Evolutionary conservation across 1,140 invertebrate species (phyloP).

Genomic region (Scaptodrosophila lebanonensis): DNA sequence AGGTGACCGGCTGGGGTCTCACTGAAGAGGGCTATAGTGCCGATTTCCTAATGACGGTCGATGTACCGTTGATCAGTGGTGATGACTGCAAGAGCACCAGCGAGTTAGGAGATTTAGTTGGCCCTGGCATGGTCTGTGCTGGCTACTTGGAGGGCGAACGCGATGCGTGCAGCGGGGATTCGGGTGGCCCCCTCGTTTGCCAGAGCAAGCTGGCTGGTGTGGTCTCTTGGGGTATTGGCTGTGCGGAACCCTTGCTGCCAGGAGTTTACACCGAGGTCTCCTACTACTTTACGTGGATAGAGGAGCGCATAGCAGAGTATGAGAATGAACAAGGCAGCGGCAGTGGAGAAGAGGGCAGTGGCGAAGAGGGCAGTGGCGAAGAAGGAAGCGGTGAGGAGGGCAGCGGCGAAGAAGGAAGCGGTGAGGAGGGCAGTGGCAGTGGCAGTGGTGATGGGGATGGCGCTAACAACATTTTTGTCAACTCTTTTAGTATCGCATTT

Average conservation of each 20-base stretch:
- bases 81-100: slow-evolving; percentile 41
- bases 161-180: slow-evolving; percentile 78
- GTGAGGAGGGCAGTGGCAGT: neutral
- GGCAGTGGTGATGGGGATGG: slow-evolving; percentile 6
- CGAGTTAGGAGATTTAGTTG: slow-evolving; percentile 17
- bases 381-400: neutral
- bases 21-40: slow-evolving; percentile 49
- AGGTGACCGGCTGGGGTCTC: slow-evolving; percentile 64
- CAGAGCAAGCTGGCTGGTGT: slow-evolving; percentile 80
- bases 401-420: neutral
- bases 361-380: neutral
- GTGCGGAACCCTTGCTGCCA: slow-evolving; percentile 81
- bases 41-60: slow-evolving; percentile 54
- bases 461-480: too few species aligned
- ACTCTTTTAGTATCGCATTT: slow-evolving; percentile 31
- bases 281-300: slow-evolving; percentile 81
- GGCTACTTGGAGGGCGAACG: slow-evolving; percentile 55
- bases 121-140: slow-evolving; percentile 68
- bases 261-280: slow-evolving; percentile 86
- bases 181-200: slow-evolving; percentile 80
- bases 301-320: slow-evolving; percentile 27
- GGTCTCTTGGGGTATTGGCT: slow-evolving; percentile 84
- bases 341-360: neutral
- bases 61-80: slow-evolving; percentile 51
- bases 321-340: neutral